Percentiles rank a stretch among this genome's conserved stretches.
These are phyloP conservation scores for Cyanoramphus novaezelandiae DNA, from an alignment of 2,113 vertebrate species.

Conservation along the genomic window DNA sequence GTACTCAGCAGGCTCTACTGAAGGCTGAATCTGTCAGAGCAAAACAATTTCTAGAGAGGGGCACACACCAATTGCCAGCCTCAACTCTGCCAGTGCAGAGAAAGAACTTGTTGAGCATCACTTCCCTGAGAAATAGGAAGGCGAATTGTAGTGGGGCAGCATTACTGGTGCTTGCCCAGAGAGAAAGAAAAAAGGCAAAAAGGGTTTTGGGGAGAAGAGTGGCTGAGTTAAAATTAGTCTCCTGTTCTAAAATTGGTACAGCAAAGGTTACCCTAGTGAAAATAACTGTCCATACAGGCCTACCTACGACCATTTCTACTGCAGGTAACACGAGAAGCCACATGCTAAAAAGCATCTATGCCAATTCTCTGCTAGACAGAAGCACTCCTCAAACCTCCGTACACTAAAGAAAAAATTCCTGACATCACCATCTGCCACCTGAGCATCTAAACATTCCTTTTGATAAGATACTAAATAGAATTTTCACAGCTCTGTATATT, in stretches of 20 bases:
- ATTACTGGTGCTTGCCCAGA: neutral
- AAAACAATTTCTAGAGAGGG: neutral
- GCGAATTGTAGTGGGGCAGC: fast-evolving
- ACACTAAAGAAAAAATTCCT: neutral
- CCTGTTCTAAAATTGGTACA: neutral
- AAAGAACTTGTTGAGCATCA: fast-evolving
- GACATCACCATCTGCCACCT: neutral
- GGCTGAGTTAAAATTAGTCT: neutral
- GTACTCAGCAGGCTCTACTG: neutral
- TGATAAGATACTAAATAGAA: neutral
- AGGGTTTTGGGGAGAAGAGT: neutral
- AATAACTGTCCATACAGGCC: neutral
- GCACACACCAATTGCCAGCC: neutral
- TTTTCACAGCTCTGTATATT: neutral
- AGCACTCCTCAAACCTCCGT: neutral
- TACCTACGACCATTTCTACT: neutral
- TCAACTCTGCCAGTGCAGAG: neutral
- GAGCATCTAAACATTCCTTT: neutral
- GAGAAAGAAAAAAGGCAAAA: neutral
- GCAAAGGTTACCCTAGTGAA: neutral
- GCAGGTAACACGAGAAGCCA: neutral
- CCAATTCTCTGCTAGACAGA: neutral
- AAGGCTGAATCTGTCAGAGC: neutral
- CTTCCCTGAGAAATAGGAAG: neutral
- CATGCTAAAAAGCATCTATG: neutral